Base-by-base conservation (phyloP, 2,797 vertebrate species). In the Pantherophis alleghaniensis region DNA sequence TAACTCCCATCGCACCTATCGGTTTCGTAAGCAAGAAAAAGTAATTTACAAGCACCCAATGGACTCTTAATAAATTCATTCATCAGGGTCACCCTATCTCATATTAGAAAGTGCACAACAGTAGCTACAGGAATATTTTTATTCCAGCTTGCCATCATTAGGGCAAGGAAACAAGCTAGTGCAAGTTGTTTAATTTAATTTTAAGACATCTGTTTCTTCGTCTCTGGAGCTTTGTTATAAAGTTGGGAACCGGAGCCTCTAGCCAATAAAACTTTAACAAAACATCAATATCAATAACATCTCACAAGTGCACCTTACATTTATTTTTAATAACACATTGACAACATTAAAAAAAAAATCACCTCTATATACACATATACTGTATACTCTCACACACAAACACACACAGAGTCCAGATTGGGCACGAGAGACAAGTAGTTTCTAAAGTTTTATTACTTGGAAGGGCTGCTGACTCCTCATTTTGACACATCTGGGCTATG, bases 401-500 rank as follows among this genome's bases (percentile, higher is more conserved):
- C 26, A 66, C 16, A 1, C 2, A 0, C 83, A 93, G n/a, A 94
- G 18, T 92, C 94, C 95, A 86, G 22, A 94, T 90, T 83, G 94
- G 60, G 94, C 79, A 92, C n/a, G 92, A 93, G 18, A 90, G 92
- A 95, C 87, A 96, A 96, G 96, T 94, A 94, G 32, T 94, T 96
- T 47, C 90, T 94, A 91, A 93, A 92, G 86, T 96, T 69, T 94
- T 97, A 94, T 42, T 95, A 93, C 91, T 96, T 97, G 24, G 11
- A 47, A 95, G 96, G 96, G 63, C 42, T 95, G 47, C 90, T 96
- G 96, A 95, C 63, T 95, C 63, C 91, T 97, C 92, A 93, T 96
- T 98, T 97, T 97, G 98, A 98, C 97, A 98, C 95, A 98, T 97
- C 94, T 97, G 91, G 97, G 96, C 20, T 97, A 96, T 95, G 93